Conservation (phyloP, 2,888 invertebrate genomes). For the Willowsia nigromaculata region DNA sequence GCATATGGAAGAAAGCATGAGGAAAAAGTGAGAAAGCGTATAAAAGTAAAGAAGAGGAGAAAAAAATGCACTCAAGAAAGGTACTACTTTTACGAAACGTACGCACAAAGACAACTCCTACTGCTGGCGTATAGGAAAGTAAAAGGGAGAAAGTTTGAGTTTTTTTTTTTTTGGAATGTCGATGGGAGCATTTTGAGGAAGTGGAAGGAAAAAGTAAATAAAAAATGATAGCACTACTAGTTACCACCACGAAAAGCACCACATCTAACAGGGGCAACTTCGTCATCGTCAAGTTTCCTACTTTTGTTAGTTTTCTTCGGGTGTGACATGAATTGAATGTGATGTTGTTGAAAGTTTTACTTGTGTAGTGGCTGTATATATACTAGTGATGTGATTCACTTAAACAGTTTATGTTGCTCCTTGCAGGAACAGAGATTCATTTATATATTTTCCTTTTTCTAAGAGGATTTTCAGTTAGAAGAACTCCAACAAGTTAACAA, state of each 20-base stretch:
- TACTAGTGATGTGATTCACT: constrained; percentile 22
- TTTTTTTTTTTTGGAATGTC: neutral
- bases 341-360: neutral
- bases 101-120: neutral
- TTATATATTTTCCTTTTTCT: neutral
- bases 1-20: constrained; percentile 7
- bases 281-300: constrained; percentile 7
- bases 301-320: constrained; percentile 7
- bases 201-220: constrained; percentile 19
- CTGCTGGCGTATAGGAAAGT: neutral
- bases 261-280: neutral
- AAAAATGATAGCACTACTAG: constrained; percentile 14
- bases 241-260: neutral
- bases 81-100: neutral
- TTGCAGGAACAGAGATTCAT: neutral
- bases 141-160: neutral
- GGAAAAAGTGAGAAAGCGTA: neutral
- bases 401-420: neutral
- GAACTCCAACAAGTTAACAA: constrained; percentile 25
- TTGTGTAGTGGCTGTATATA: neutral
- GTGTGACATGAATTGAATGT: constrained; percentile 34
- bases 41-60: neutral
- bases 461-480: constrained; percentile 11
- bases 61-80: neutral
- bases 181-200: neutral